Conservation (phyloP, 2,888 invertebrate genomes). For the Dioctria rufipes region DNA sequence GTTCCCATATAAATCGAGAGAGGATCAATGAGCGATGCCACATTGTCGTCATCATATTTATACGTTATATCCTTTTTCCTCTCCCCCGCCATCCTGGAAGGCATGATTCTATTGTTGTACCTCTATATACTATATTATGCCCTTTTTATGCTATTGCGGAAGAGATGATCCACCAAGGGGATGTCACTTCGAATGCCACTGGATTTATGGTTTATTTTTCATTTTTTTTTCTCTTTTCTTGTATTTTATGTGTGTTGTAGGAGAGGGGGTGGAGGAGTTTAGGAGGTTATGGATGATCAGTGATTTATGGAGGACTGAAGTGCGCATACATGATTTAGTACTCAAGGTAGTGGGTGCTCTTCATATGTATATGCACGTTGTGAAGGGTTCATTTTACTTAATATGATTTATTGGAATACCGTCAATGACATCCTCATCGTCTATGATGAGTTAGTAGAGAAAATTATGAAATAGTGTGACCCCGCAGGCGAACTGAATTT, state of each 20-base stretch:
- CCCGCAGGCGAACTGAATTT: constrained; percentile 8
- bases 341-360: constrained; percentile 40
- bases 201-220: constrained; percentile 54
- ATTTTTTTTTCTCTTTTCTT: constrained; percentile 26
- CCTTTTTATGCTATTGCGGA: constrained; percentile 32
- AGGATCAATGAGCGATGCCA: constrained; percentile 51
- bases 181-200: constrained; percentile 44
- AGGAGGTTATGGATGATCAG: constrained; percentile 57
- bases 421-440: constrained; percentile 30
- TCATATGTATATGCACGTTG: neutral
- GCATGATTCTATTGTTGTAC: neutral
- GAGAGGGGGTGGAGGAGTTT: neutral
- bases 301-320: constrained; percentile 57
- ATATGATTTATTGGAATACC: constrained; percentile 48
- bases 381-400: constrained; percentile 49
- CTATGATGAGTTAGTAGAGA: neutral
- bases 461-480: constrained; percentile 22
- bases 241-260: neutral
- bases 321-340: constrained; percentile 59
- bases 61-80: neutral
- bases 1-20: constrained; percentile 54
- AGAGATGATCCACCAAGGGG: constrained; percentile 44
- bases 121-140: neutral
- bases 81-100: neutral
- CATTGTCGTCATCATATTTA: constrained; percentile 42